phyloP scores from a whole-genome alignment of 2,113 vertebrate species.

The Emberiza fucata region DNA sequence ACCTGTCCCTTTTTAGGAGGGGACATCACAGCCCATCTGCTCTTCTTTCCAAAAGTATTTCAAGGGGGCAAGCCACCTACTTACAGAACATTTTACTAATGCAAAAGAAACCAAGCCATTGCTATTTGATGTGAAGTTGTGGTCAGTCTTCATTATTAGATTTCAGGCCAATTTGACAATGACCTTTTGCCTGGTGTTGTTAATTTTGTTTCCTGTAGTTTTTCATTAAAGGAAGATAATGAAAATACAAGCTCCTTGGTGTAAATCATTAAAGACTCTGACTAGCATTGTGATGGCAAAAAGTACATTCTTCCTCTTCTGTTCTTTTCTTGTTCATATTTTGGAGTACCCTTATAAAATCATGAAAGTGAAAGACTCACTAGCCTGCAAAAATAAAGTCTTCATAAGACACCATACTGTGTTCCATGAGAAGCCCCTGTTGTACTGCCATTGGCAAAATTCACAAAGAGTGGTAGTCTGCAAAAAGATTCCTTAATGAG shows the following conservation, averaged over 20 bases:
- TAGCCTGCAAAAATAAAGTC: background rate
- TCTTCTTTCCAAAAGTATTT: background rate
- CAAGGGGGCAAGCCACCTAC: background rate
- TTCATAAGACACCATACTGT: background rate
- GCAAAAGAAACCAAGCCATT: background rate
- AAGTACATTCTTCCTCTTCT: background rate
- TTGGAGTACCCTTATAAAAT: background rate
- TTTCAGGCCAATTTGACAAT: constrained; percentile 24
- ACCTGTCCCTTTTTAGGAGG: background rate
- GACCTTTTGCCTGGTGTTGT: background rate
- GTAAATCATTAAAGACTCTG: background rate
- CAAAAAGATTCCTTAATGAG: background rate
- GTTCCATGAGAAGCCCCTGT: background rate
- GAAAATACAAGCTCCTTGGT: background rate
- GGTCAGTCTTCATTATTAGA: background rate
- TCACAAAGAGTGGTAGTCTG: background rate
- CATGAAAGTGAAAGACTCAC: background rate
- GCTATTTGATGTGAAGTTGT: background rate
- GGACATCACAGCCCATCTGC: background rate
- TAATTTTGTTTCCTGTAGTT: constrained; percentile 2
- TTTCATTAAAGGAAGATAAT: background rate
- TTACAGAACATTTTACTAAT: background rate
- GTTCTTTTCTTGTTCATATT: background rate
- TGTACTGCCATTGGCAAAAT: background rate
- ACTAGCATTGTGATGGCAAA: background rate